Base-by-base conservation (phyloP, 23 tunicate species). In the Ascidia mentula region DNA sequence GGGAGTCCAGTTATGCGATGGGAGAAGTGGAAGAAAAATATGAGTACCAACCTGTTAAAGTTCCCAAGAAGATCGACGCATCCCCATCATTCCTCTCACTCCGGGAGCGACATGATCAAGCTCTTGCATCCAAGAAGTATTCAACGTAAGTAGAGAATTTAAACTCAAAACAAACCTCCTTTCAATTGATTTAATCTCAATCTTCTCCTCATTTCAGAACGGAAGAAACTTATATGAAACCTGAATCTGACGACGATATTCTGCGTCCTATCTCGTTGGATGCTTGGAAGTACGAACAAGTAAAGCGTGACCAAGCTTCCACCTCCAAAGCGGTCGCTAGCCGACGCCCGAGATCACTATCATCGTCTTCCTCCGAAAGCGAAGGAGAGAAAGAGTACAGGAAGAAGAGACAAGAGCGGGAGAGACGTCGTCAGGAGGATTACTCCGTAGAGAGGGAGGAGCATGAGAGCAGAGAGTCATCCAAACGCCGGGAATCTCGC, bases 211-310 rank as follows among this genome's bases (percentile, higher is more conserved):
- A 9, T 53, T 53, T 75, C 24, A 85, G 32, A 45, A 70, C 82
- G 22, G 72, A 76, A 28, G 85, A 69, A 33, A 81, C 40, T 61
- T 79, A 79, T 22, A 72, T 79, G 28, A 38, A 82, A 6, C 69
- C 69, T n/a, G 98, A 94, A 83, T 94, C 98, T 35, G 98, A 94
- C 34, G 98, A 94, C 36, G 98, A 88, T 60, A 75, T 88, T 5
- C 53, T 94, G 40, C 86, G 89, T 26, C 92, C 92, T 31, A 78
- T 88, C 33, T 88, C 94, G 0, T 65, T 85, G 40, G 93, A 96
- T 40, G 80, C 98, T 36, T 95, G 98, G 98, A 86, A 86, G 59
- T 95, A 95, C 75, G 84, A 80, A 34, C 70, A 77, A 24, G 83
- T 71, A 3, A 45, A 38, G 28, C 79, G 60, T 31, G 81, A 89